A percentile compares a stretch with the other conserved stretches of the same genome.
Evolutionary conservation across 2,888 invertebrate species (phyloP).

Genomic region (Drosophila suboccidentalis): DNA sequence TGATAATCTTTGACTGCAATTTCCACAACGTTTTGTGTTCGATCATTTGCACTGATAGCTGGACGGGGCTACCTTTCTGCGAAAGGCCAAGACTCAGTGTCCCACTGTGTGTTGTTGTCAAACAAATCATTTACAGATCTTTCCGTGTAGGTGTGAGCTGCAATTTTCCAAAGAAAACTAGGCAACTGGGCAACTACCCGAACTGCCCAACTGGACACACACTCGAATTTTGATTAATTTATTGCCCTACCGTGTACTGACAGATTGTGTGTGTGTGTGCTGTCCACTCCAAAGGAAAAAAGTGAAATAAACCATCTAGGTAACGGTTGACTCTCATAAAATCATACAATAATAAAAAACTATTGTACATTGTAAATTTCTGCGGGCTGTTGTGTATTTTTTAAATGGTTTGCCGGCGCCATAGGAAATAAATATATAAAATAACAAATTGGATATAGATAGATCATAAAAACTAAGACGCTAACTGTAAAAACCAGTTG

Average conservation of each 20-base stretch:
- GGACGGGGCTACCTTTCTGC: slow-evolving; percentile 56
- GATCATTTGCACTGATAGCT: slow-evolving; percentile 66
- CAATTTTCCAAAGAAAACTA: slow-evolving; percentile 64
- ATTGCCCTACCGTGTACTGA: slow-evolving; percentile 47
- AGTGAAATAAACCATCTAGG: slow-evolving; percentile 29
- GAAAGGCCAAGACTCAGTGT: slow-evolving; percentile 52
- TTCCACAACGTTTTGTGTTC: slow-evolving; percentile 49
- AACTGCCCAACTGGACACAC: slow-evolving; percentile 26
- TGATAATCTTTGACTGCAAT: slow-evolving; percentile 62
- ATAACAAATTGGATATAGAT: slow-evolving; percentile 3
- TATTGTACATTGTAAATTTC: slow-evolving; percentile 16
- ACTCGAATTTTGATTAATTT: slow-evolving; percentile 76
- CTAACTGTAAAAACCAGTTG: slow-evolving; percentile 11
- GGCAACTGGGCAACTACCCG: slow-evolving; percentile 49
- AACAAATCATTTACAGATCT: slow-evolving; percentile 78
- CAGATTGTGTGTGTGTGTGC: slow-evolving; percentile 1
- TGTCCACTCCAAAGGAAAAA: slow-evolving; percentile 6
- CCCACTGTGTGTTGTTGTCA: slow-evolving; percentile 73
- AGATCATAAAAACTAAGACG: slow-evolving; percentile 5
- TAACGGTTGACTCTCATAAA: slow-evolving; percentile 61
- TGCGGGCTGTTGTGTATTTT: slow-evolving; percentile 17
- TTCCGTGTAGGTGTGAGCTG: slow-evolving; percentile 71
- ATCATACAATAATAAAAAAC: slow-evolving; percentile 24
- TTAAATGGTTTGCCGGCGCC: slow-evolving; percentile 23
- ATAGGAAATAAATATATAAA: slow-evolving; percentile 15